Evolutionary conservation across 2,113 vertebrate species (phyloP).

Genomic region (Halichoerus grypus): DNA sequence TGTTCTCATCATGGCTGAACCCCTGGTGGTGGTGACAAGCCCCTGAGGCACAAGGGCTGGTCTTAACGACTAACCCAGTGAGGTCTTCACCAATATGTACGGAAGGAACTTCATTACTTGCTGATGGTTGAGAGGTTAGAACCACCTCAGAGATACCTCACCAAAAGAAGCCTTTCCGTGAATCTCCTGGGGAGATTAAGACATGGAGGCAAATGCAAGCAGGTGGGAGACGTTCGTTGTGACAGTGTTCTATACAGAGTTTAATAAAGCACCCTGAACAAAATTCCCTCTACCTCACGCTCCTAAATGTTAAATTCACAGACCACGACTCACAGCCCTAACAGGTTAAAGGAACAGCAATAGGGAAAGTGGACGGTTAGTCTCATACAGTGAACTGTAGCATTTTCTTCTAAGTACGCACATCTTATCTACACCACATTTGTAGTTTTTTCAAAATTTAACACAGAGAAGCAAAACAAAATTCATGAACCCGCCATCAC

Average conservation of each 20-base stretch:
- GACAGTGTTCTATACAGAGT: not conserved
- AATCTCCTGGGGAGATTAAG: not conserved
- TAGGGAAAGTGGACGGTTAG: not conserved
- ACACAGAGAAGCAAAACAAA: conserved; percentile 34
- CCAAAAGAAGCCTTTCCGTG: not conserved
- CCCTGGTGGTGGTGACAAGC: not conserved
- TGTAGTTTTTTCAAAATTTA: not conserved
- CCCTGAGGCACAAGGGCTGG: not conserved
- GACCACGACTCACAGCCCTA: not conserved
- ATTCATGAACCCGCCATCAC: not conserved
- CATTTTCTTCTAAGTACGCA: not conserved
- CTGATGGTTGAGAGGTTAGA: not conserved
- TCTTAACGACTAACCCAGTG: not conserved
- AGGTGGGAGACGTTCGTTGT: not conserved
- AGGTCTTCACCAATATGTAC: not conserved
- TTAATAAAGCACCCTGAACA: not conserved
- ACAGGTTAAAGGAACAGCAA: not conserved
- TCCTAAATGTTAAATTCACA: not conserved
- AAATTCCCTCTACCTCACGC: not conserved
- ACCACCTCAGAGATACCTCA: not conserved
- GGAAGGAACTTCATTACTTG: not conserved
- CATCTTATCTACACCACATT: not conserved
- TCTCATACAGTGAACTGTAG: not conserved
- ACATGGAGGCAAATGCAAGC: not conserved
- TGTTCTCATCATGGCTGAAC: not conserved